Base-by-base conservation (phyloP, 1,140 invertebrate species). In the Drosophila punjabiensis region DNA sequence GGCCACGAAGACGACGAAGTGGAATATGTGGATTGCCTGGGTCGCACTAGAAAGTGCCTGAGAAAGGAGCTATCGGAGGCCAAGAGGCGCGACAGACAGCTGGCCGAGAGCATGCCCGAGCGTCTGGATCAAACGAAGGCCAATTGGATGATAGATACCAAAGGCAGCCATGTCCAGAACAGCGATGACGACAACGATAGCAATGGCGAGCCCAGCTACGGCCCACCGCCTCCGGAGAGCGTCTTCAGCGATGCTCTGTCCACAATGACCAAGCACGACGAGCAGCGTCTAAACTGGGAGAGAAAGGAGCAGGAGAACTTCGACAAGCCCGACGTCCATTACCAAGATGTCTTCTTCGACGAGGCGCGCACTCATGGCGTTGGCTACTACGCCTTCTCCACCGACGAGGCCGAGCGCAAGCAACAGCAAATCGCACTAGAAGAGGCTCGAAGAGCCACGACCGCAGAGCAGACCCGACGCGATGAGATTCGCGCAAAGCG, bases 361-460 rank as follows among this genome's bases (percentile, higher is more conserved):
- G 98, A 99, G 95, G 97, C 98, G 0, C 94, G 98, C 71, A 94
- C 95, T 3, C 98, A 99, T 92, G 98, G 98, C 86, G 97, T 98
- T 14, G 97, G 96, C 20, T 99, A 97, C 92, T 98, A 96, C 93
- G 95, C 95, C 13, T 98, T 99, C 93, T 97, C 97, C 10, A 96
- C 96, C 50, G 97, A 98, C 80, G 97, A 98, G 80, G 94, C 95
- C 8, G 94, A 96, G 82, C 95, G 98, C 76, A 92, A 94, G 3
- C 95, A 95, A 65, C 97, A 99, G 89, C 97, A 98, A 94, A 95
- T 95, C 37, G 95, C 95, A 65, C 93, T 99, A 45, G 93, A 95
- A 18, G 95, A 96, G 76, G 88, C 96, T 13, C 94, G 97, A 18
- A 94, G 96, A 73, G 95, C 97, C 87, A 98, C 97, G 0, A 92